These are phyloP conservation scores for Plebejus argus DNA, from an alignment of 2,888 invertebrate species.

Conservation along the genomic window DNA sequence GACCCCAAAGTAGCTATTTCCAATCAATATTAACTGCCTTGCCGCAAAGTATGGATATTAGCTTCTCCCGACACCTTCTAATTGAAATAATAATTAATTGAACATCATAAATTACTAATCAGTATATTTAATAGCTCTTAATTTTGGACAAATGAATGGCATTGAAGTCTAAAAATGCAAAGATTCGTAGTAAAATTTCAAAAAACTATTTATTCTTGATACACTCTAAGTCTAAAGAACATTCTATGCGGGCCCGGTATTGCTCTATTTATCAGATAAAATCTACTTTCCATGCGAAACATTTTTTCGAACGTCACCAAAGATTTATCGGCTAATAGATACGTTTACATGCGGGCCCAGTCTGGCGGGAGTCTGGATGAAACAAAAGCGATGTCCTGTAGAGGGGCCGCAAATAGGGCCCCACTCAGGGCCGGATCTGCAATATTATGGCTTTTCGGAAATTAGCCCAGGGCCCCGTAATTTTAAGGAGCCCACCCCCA, in stretches of 20 bases:
- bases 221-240: not conserved
- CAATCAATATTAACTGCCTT: not conserved
- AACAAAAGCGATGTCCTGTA: constrained; percentile 16
- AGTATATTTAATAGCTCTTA: not conserved
- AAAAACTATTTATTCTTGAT: not conserved
- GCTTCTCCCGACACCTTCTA: not conserved
- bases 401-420: constrained; percentile 17
- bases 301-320: constrained; percentile 1
- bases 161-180: too few species aligned
- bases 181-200: too few species aligned
- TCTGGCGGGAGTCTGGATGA: constrained; percentile 6
- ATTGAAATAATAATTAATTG: constrained; percentile 2
- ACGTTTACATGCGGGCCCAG: constrained; percentile 13
- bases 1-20: not conserved
- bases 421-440: not conserved
- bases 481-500: too few species aligned
- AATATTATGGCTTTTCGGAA: not conserved
- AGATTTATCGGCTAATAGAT: constrained; percentile 21
- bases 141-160: not conserved
- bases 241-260: constrained; percentile 4
- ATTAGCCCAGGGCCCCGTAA: not conserved
- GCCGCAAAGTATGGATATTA: not conserved
- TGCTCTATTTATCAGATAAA: constrained; percentile 12
- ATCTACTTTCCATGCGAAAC: constrained; percentile 6
- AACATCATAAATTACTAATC: not conserved